These are phyloP conservation scores for Podargus strigoides DNA, from an alignment of 2,797 vertebrate genomes.

Conservation along the genomic window DNA sequence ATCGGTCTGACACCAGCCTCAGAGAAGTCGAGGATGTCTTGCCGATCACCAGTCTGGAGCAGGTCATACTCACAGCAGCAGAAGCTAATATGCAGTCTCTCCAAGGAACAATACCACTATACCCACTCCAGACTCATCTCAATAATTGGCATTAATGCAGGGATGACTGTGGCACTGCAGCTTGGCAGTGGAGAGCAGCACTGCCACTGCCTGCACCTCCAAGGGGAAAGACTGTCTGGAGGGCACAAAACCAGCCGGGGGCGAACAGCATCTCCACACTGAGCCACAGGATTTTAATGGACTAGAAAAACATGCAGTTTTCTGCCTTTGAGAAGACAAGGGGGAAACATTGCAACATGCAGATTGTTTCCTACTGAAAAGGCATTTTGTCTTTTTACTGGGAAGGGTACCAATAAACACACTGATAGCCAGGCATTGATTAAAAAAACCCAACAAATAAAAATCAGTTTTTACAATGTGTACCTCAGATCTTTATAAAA, in stretches of 20 bases:
- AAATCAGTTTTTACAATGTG: not conserved
- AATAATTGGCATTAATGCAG: accelerated
- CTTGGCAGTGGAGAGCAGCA: not conserved
- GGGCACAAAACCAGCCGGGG: accelerated
- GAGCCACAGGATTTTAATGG: accelerated
- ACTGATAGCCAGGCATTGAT: not conserved
- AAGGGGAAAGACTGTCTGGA: not conserved
- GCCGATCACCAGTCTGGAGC: not conserved
- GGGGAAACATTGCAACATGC: not conserved
- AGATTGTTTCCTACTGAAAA: not conserved
- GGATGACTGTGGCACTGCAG: accelerated
- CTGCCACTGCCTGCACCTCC: not conserved
- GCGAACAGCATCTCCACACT: not conserved
- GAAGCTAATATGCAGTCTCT: not conserved
- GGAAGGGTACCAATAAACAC: not conserved
- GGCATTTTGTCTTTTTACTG: not conserved
- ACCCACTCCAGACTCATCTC: not conserved
- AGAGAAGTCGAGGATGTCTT: not conserved
- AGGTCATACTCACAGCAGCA: too few relatives aligned
- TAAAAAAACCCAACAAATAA: not conserved
- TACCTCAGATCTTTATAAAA: not conserved
- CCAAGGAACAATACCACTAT: not conserved
- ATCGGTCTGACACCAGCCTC: not conserved
- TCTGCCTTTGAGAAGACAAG: not conserved
- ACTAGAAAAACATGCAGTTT: not conserved